Conservation (phyloP, 2,797 vertebrate genomes). For the Calcarius lapponicus region DNA sequence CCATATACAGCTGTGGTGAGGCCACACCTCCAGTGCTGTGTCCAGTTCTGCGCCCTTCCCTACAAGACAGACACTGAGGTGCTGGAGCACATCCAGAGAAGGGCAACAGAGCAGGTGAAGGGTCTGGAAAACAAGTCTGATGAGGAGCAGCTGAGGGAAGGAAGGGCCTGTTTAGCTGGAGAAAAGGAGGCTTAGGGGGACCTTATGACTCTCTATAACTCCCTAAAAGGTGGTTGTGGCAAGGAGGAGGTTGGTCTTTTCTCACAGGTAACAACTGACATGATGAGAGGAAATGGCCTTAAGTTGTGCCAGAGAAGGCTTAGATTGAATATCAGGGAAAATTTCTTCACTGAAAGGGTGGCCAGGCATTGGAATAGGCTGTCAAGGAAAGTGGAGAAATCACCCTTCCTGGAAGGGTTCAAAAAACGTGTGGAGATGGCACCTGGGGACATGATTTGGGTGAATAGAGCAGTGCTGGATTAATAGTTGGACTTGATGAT, state of each 20-base stretch:
- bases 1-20: fast-evolving
- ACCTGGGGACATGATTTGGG: neutral
- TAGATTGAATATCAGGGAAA: neutral
- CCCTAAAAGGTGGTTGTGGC: neutral
- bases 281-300: neutral
- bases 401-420: neutral
- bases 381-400: neutral
- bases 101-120: neutral
- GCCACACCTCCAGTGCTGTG: neutral
- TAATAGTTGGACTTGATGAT: neutral
- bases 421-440: neutral
- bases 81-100: neutral
- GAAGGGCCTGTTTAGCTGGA: neutral
- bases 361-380: neutral
- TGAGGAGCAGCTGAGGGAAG: neutral
- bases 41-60: neutral
- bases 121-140: neutral
- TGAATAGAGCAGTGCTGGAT: neutral
- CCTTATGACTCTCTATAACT: neutral
- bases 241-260: neutral
- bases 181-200: neutral
- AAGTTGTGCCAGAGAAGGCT: neutral
- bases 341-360: neutral
- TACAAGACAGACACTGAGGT: neutral
- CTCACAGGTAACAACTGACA: neutral